Evolutionary conservation across 2,797 vertebrate species (phyloP).

Genomic region (Chaetophractus vellerosus): DNA sequence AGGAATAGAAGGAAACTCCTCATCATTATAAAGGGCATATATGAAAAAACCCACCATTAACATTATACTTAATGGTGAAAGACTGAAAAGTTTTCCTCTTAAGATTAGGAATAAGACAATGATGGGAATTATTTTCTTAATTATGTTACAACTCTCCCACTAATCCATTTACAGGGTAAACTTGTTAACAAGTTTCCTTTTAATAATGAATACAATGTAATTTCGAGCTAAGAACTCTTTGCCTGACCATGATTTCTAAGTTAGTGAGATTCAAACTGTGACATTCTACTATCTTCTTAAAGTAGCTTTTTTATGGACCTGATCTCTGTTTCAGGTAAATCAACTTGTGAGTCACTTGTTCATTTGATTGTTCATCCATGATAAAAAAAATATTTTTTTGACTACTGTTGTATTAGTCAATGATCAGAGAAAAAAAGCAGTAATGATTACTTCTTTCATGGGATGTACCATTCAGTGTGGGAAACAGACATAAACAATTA

Average conservation of each 20-base stretch:
- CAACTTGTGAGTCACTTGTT: background rate
- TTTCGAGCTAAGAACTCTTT: background rate
- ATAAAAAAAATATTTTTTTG: conserved; percentile 24
- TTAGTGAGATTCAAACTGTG: background rate
- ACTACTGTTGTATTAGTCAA: background rate
- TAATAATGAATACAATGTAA: background rate
- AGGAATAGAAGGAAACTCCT: too few relatives aligned
- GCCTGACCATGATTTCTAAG: background rate
- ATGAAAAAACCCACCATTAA: too few relatives aligned
- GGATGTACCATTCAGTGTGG: background rate
- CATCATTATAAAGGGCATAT: too few relatives aligned
- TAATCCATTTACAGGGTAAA: background rate
- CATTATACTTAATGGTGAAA: too few relatives aligned
- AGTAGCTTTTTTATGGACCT: background rate
- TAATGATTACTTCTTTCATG: background rate
- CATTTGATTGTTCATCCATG: background rate
- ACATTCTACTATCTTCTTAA: background rate
- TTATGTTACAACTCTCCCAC: background rate
- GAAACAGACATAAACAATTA: background rate
- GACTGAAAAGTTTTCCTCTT: too few relatives aligned
- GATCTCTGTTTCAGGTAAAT: background rate
- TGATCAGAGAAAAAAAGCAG: background rate
- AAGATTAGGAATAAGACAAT: too few relatives aligned
- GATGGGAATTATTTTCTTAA: background rate
- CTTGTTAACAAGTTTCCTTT: background rate